A percentile compares a stretch with the other conserved stretches of the same genome.
Evolutionary conservation across 2,888 invertebrate genomes (phyloP).

Genomic region (Lamellibrachia columna): DNA sequence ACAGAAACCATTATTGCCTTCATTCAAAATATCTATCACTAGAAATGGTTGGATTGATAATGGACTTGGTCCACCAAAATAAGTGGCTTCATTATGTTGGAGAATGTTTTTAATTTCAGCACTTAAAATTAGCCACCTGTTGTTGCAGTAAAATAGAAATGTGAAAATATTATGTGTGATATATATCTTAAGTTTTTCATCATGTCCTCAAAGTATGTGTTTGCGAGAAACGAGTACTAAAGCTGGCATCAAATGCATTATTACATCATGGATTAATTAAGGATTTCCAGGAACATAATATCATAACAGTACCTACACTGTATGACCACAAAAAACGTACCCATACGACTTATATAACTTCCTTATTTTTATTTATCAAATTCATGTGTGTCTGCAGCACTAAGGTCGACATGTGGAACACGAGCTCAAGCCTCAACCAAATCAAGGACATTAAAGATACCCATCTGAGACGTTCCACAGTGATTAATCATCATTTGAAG

Average conservation of each 20-base stretch:
- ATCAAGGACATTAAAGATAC: no score
- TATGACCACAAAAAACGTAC: no score
- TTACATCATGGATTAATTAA: not conserved
- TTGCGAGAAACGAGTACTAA: not conserved
- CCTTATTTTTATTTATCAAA: no score
- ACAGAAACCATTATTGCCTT: no score
- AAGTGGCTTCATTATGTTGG: not conserved
- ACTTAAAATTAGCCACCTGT: slow-evolving; percentile 7
- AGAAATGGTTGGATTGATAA: not conserved
- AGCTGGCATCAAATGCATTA: not conserved
- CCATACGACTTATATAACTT: no score
- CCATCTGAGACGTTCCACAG: no score
- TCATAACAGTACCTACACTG: not conserved
- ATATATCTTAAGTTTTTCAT: not conserved
- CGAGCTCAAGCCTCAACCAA: no score
- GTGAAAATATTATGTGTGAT: not conserved
- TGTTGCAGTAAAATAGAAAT: not conserved
- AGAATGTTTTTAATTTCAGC: slow-evolving; percentile 19
- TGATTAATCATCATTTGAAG: no score
- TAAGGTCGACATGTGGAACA: no score
- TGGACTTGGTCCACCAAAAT: not conserved
- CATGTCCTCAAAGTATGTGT: not conserved
- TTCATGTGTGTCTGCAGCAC: no score
- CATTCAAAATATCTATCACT: no score
- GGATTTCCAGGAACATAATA: not conserved